Evolutionary conservation across 2,888 invertebrate genomes (phyloP).

Genomic region (Chesias legatella): DNA sequence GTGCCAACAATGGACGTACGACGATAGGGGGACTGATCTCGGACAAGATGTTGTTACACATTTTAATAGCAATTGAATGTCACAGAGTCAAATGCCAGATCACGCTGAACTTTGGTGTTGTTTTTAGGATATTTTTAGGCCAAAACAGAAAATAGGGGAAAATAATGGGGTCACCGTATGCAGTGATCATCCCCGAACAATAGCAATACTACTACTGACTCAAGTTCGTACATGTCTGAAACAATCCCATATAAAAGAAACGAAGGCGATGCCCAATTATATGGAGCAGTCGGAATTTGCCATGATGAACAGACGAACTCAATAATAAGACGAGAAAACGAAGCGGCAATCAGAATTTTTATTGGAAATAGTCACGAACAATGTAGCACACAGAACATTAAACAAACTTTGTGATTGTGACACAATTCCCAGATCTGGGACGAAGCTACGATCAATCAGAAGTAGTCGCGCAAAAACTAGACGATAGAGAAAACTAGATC

Average conservation of each 20-base stretch:
- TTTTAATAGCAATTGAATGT: conserved; percentile 17
- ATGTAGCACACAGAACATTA: not conserved
- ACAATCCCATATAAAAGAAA: too few species aligned
- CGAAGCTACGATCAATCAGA: conserved; percentile 19
- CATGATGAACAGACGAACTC: too few species aligned
- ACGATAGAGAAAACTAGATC: conserved; percentile 17
- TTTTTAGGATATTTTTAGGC: conserved; percentile 1
- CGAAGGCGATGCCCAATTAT: too few species aligned
- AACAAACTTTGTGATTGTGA: conserved; percentile 12
- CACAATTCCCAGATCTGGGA: conserved; percentile 12
- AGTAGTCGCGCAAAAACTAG: conserved; percentile 16
- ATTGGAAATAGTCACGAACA: too few species aligned
- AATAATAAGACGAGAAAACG: too few species aligned
- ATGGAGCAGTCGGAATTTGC: too few species aligned
- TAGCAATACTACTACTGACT: too few species aligned
- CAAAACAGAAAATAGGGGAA: too few species aligned
- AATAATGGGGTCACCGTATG: too few species aligned
- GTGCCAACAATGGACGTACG: conserved; percentile 32
- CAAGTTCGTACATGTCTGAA: too few species aligned
- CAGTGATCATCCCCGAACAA: too few species aligned
- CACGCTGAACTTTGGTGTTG: not conserved
- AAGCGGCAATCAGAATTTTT: too few species aligned
- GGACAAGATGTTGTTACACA: conserved; percentile 22
- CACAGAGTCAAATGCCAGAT: conserved; percentile 9
- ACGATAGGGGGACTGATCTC: conserved; percentile 35